Conservation (phyloP, 2,888 invertebrate genomes). For the Dascillus cervinus region DNA sequence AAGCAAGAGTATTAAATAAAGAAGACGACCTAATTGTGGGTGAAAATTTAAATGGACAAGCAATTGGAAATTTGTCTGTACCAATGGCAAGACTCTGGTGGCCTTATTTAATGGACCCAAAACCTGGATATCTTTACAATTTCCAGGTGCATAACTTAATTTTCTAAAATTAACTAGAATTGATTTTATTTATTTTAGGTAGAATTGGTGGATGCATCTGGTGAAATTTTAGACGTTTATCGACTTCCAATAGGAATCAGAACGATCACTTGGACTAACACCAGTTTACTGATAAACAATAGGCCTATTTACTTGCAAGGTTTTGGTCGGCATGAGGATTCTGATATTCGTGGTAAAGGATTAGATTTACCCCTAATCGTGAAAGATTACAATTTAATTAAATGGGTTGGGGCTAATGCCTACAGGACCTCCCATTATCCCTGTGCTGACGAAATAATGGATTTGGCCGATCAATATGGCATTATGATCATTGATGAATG, state of each 20-base stretch:
- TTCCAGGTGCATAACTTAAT: conserved; percentile 54
- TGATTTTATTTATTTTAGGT: conserved; percentile 7
- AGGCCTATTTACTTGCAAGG: conserved; percentile 85
- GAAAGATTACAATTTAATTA: conserved; percentile 87
- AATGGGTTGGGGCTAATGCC: conserved; percentile 92
- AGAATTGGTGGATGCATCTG: conserved; percentile 12
- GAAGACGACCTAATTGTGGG: conserved; percentile 50
- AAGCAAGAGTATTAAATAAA: conserved; percentile 38
- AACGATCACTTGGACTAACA: conserved; percentile 69
- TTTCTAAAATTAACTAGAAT: conserved; percentile 7
- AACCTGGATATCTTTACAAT: conserved; percentile 78
- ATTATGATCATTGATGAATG: conserved; percentile 95
- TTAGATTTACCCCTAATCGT: conserved; percentile 79
- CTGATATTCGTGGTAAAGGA: conserved; percentile 89
- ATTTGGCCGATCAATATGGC: conserved; percentile 85
- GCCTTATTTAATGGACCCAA: conserved; percentile 79
- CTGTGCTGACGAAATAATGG: conserved; percentile 94
- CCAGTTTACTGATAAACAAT: conserved; percentile 71
- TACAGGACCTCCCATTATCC: conserved; percentile 98
- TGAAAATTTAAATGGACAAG: conserved; percentile 44
- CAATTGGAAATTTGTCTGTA: conserved; percentile 57
- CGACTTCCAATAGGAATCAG: conserved; percentile 80
- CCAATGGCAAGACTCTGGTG: conserved; percentile 79
- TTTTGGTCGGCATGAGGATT: conserved; percentile 93
- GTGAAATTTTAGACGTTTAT: conserved; percentile 64